Percentiles rank a stretch among this genome's conserved stretches.
These are phyloP conservation scores for Brachirus orientalis DNA, from an alignment of 2,113 vertebrate genomes.

Conservation along the genomic window DNA sequence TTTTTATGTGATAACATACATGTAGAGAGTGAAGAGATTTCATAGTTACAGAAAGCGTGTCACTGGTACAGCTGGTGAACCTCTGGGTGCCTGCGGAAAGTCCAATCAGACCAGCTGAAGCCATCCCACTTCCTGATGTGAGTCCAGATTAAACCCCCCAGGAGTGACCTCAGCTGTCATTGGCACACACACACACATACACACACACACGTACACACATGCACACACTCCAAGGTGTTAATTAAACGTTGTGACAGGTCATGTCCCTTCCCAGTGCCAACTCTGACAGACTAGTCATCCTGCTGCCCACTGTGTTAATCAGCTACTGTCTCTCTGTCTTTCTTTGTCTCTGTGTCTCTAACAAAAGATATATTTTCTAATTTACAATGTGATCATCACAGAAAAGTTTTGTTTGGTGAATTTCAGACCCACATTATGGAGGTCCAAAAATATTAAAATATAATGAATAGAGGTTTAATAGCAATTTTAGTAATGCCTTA, in stretches of 20 bases:
- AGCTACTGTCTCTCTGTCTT: slow-evolving; percentile 57
- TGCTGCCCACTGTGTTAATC: slow-evolving; percentile 67
- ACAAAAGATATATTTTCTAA: not conserved
- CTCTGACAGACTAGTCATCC: slow-evolving; percentile 55
- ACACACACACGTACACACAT: slow-evolving; percentile 2
- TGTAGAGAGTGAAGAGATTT: slow-evolving; percentile 8
- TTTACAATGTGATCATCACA: not conserved
- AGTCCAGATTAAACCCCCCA: slow-evolving; percentile 77
- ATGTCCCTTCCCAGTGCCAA: slow-evolving; percentile 68
- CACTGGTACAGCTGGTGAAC: slow-evolving; percentile 75
- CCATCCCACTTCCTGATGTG: slow-evolving; percentile 69
- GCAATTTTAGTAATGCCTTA: too few species aligned
- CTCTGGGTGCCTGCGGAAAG: slow-evolving; percentile 73
- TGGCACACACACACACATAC: slow-evolving; percentile 26
- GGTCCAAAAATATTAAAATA: too few species aligned
- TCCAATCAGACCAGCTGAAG: slow-evolving; percentile 69
- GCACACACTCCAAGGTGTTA: slow-evolving; percentile 63
- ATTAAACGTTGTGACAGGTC: slow-evolving; percentile 80
- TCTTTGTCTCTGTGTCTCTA: not conserved
- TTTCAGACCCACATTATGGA: not conserved
- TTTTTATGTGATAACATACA: not conserved
- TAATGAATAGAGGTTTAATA: too few species aligned
- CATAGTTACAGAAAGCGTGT: slow-evolving; percentile 56
- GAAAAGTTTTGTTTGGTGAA: not conserved
- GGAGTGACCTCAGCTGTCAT: slow-evolving; percentile 78